Conservation (phyloP, 2,888 invertebrate species). For the Pyrrhia umbra region DNA sequence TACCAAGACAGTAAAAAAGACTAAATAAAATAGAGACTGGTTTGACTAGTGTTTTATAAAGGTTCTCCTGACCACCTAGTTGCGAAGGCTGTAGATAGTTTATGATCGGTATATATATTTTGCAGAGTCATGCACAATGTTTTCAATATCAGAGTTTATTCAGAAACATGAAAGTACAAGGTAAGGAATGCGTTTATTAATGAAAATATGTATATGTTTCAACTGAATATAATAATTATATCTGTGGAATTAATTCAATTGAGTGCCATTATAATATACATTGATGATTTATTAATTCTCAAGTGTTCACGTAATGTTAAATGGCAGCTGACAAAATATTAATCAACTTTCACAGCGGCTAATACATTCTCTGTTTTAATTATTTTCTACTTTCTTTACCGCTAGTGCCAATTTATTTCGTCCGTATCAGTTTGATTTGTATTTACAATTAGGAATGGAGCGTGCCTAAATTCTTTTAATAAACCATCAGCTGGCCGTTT, state of each 20-base stretch:
- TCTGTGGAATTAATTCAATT: slow-evolving; percentile 25
- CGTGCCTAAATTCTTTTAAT: slow-evolving; percentile 18
- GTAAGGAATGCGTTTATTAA: no score
- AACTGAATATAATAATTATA: slow-evolving; percentile 1
- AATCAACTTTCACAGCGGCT: slow-evolving; percentile 70
- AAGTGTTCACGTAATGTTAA: slow-evolving; percentile 41
- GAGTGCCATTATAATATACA: slow-evolving; percentile 17
- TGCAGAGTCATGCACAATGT: slow-evolving; percentile 8
- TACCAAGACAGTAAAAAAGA: not conserved
- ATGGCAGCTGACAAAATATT: slow-evolving; percentile 62
- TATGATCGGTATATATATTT: slow-evolving; percentile 6
- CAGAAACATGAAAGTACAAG: not conserved
- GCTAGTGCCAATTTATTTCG: slow-evolving; percentile 53
- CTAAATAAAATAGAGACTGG: not conserved
- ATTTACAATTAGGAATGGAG: slow-evolving; percentile 39
- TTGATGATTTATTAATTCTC: slow-evolving; percentile 8
- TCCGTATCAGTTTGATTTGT: slow-evolving; percentile 36
- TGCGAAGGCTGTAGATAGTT: slow-evolving; percentile 26
- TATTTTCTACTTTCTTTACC: slow-evolving; percentile 68
- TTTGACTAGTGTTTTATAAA: slow-evolving; percentile 28
- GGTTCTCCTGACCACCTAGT: slow-evolving; percentile 16
- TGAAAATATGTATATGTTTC: not conserved
- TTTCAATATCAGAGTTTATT: slow-evolving; percentile 14
- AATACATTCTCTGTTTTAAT: slow-evolving; percentile 65
- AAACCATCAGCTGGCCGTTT: not conserved